Evolutionary conservation across 2,888 invertebrate genomes (phyloP).

Genomic region (Cantharis nigra): DNA sequence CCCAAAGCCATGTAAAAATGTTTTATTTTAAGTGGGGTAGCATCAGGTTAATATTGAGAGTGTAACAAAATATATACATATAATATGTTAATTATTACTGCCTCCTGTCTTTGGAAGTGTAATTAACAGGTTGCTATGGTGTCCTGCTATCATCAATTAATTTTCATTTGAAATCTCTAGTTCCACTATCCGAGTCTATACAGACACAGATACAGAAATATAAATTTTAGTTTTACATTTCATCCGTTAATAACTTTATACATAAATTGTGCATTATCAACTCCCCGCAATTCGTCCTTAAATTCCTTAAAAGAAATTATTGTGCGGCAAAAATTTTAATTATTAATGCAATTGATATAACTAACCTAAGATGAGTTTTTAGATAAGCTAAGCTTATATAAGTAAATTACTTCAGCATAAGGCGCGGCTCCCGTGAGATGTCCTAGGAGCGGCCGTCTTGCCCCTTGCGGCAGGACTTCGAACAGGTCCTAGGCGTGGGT

Average conservation of each 20-base stretch:
- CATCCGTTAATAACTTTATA: not conserved
- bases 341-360: slow-evolving; percentile 14
- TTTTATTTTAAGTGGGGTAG: not conserved
- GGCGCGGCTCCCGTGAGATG: slow-evolving; percentile 56
- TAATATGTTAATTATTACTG: not conserved
- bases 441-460: slow-evolving; percentile 51
- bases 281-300: not conserved
- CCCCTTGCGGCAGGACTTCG: slow-evolving; percentile 38
- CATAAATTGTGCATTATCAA: not conserved
- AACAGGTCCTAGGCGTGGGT: slow-evolving; percentile 47
- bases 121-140: slow-evolving; percentile 35
- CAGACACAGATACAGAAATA: not conserved
- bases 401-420: slow-evolving; percentile 49
- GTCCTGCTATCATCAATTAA: slow-evolving; percentile 34
- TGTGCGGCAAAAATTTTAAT: not conserved
- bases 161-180: slow-evolving; percentile 32
- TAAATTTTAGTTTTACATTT: slow-evolving; percentile 15
- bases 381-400: slow-evolving; percentile 31
- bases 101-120: not conserved
- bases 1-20: not conserved
- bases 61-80: not conserved
- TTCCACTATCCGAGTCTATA: not conserved
- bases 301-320: not conserved
- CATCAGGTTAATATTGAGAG: not conserved
- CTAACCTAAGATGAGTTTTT: slow-evolving; percentile 25